These are phyloP conservation scores for Redunca redunca DNA, from an alignment of 2,113 vertebrate species.

Conservation along the genomic window DNA sequence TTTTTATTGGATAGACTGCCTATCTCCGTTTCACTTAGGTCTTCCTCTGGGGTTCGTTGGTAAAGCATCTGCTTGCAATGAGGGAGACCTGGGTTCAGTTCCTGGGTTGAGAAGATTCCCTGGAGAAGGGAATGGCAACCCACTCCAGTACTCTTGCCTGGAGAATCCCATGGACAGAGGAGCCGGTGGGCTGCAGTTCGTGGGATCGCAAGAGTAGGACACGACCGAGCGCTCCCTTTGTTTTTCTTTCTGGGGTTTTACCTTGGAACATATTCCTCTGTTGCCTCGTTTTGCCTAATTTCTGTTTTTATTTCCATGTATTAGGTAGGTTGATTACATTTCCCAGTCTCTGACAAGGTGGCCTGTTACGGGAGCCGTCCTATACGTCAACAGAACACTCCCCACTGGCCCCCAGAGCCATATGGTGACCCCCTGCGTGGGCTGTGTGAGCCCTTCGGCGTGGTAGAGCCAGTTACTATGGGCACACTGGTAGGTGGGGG, in stretches of 20 bases:
- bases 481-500: background rate
- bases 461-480: background rate
- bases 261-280: background rate
- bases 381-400: background rate
- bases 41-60: background rate
- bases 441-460: background rate
- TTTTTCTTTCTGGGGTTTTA: background rate
- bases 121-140: background rate
- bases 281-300: background rate
- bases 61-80: background rate
- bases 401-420: background rate
- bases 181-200: background rate
- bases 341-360: background rate
- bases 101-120: background rate
- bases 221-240: accelerated
- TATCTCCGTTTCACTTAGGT: background rate
- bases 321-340: background rate
- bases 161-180: background rate
- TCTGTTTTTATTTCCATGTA: background rate
- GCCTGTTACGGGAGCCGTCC: background rate
- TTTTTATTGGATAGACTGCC: background rate
- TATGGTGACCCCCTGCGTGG: background rate
- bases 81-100: background rate
- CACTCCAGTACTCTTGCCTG: background rate
- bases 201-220: background rate